Evolutionary conservation across 2,888 invertebrate genomes (phyloP).

Genomic region (Ligdia adustata): DNA sequence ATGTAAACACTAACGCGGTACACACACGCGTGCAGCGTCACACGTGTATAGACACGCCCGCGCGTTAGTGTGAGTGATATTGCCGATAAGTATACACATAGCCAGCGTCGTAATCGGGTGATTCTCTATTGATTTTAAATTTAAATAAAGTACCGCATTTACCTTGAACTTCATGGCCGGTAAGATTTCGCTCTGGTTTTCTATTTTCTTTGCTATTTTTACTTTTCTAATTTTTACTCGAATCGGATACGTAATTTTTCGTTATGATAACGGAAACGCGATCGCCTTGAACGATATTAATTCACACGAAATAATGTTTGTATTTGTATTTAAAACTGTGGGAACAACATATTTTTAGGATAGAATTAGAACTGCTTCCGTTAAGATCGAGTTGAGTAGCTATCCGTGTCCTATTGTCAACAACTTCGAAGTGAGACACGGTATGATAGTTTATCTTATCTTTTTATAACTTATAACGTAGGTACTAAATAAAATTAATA

Average conservation of each 20-base stretch:
- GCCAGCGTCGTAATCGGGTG: slow-evolving; percentile 56
- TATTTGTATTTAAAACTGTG: slow-evolving; percentile 34
- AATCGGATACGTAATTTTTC: slow-evolving; percentile 13
- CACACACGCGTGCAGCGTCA: slow-evolving; percentile 47
- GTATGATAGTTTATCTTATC: slow-evolving; percentile 31
- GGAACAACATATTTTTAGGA: slow-evolving; percentile 29
- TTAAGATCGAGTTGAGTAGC: slow-evolving; percentile 14
- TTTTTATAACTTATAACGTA: slow-evolving; percentile 10
- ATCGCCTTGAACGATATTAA: slow-evolving; percentile 51
- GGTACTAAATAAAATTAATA: slow-evolving; percentile 25
- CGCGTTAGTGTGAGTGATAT: slow-evolving; percentile 57
- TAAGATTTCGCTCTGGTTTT: slow-evolving; percentile 59
- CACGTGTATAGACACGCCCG: slow-evolving; percentile 39
- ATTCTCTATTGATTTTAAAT: slow-evolving; percentile 77
- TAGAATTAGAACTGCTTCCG: slow-evolving; percentile 26
- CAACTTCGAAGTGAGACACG: slow-evolving; percentile 20
- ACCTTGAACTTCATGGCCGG: slow-evolving; percentile 80
- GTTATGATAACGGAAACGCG: slow-evolving; percentile 44
- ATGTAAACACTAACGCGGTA: slow-evolving; percentile 48
- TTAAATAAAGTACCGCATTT: slow-evolving; percentile 54
- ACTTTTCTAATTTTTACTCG: not conserved
- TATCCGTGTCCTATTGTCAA: slow-evolving; percentile 14
- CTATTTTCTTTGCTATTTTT: slow-evolving; percentile 9
- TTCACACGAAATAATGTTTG: slow-evolving; percentile 32
- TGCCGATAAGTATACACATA: slow-evolving; percentile 63